Conservation (phyloP, 2,797 vertebrate genomes). For the Merluccius polli region DNA sequence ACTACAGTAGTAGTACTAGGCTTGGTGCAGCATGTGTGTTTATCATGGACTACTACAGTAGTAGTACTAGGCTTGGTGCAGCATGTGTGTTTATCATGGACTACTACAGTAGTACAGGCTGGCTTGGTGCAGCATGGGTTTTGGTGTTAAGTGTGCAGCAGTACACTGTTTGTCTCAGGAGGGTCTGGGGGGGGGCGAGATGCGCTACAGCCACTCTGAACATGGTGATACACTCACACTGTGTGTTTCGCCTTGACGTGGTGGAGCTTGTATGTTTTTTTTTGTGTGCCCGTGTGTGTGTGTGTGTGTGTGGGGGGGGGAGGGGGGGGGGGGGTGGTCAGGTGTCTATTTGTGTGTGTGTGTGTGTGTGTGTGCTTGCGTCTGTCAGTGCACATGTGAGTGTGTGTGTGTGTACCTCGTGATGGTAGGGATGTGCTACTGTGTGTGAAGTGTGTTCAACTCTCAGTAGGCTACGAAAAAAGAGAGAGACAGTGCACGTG, state of each 20-base stretch:
- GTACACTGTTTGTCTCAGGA: background rate
- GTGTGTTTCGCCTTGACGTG: background rate
- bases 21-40: background rate
- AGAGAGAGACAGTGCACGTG: background rate
- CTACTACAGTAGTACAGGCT: background rate
- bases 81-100: background rate
- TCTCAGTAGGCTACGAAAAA: too few relatives aligned
- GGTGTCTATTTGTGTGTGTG: too few relatives aligned
- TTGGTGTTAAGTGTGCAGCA: background rate
- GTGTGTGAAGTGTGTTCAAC: too few relatives aligned
- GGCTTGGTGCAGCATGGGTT: too few relatives aligned
- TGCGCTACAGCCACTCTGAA: background rate
- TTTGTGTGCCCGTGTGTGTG: background rate
- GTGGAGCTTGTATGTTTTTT: background rate
- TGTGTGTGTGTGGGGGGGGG: too few relatives aligned
- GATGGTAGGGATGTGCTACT: too few relatives aligned
- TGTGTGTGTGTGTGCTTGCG: too few relatives aligned
- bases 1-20: too few relatives aligned
- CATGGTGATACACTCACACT: background rate
- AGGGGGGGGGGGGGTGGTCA: too few relatives aligned
- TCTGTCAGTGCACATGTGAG: too few relatives aligned
- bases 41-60: too few relatives aligned
- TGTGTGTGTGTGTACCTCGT: background rate
- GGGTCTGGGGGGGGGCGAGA: background rate
- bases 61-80: too few relatives aligned